Percentiles rank a stretch among this genome's conserved stretches.
These are phyloP conservation scores for Corapipo altera DNA, from an alignment of 2,113 vertebrate species.

Conservation along the genomic window DNA sequence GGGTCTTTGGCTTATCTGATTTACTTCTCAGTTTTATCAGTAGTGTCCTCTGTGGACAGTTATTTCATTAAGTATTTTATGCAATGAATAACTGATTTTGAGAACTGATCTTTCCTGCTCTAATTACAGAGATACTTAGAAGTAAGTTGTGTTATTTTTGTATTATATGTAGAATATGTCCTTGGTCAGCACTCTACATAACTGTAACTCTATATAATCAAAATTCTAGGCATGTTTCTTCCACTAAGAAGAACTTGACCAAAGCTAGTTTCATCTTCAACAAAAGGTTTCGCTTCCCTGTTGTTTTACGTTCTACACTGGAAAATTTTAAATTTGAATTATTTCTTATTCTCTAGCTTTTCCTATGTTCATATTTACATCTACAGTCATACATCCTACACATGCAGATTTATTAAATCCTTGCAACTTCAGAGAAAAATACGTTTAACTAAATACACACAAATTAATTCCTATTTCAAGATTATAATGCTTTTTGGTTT, in stretches of 20 bases:
- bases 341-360: background rate
- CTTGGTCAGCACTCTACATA: background rate
- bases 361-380: background rate
- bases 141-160: background rate
- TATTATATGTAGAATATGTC: background rate
- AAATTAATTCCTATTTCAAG: background rate
- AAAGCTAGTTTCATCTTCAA: background rate
- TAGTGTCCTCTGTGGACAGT: background rate
- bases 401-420: background rate
- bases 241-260: background rate
- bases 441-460: background rate
- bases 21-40: background rate
- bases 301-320: background rate
- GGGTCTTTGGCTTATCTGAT: background rate
- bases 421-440: background rate
- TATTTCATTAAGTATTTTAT: background rate
- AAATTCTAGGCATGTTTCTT: background rate
- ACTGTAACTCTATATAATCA: background rate
- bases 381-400: background rate
- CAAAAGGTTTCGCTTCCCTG: background rate
- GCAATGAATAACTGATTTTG: background rate
- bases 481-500: constrained; percentile 11
- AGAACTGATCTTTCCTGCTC: background rate
- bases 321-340: background rate
- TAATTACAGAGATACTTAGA: background rate